These are phyloP conservation scores for Sinhomidia bicolor DNA, from an alignment of 2,888 invertebrate species.

Conservation along the genomic window DNA sequence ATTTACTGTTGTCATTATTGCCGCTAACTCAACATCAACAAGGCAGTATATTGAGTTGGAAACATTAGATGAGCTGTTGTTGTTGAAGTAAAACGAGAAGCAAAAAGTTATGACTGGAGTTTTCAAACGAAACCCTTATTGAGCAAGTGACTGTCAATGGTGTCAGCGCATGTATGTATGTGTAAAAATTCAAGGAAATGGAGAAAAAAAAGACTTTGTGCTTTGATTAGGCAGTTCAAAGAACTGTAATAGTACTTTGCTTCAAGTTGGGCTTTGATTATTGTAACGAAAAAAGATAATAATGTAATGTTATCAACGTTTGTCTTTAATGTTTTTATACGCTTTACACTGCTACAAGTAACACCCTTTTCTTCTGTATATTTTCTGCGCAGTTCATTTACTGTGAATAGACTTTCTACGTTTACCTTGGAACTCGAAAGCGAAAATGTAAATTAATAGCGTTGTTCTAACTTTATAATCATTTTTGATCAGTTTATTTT, in stretches of 20 bases:
- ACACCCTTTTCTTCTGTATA: not conserved
- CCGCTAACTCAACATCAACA: not conserved
- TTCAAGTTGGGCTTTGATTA: not conserved
- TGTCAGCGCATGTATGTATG: not conserved
- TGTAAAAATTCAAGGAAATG: not conserved
- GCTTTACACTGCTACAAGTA: not conserved
- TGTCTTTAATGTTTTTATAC: not conserved
- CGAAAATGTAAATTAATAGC: no score
- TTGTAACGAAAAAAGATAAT: not conserved
- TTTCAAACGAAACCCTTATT: not conserved
- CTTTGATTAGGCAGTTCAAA: not conserved
- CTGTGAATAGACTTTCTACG: no score
- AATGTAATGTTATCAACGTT: not conserved
- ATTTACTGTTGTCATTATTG: not conserved
- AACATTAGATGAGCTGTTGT: not conserved
- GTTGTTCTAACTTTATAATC: no score
- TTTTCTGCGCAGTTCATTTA: no score
- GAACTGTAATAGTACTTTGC: not conserved
- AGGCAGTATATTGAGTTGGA: not conserved
- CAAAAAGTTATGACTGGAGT: conserved; percentile 28
- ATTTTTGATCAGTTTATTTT: no score
- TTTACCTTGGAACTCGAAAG: no score
- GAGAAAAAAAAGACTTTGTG: not conserved
- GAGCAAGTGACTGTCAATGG: no score
- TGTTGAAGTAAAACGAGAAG: not conserved